Evolutionary conservation across 1,140 invertebrate species (phyloP), one percentile per base, ranked within the genome.

Genomic region (Grapholita molesta): DNA sequence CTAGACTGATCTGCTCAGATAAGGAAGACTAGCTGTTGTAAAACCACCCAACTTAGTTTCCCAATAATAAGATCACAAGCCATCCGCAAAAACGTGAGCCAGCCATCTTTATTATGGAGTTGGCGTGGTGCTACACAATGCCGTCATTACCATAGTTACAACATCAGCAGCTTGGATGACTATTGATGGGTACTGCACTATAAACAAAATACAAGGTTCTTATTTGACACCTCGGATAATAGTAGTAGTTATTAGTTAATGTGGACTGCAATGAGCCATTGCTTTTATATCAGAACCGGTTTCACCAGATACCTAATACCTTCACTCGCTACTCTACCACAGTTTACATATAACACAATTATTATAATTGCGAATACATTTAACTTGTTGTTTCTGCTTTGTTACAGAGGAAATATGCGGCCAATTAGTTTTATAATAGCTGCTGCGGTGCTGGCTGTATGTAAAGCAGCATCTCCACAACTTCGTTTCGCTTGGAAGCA

Each of bases 401-500:
- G 70, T 87, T 90, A 48, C 80, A 88, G 86, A 67, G 70, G 38
- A 21, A 84, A 74, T 67, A 92, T 92, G 91, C 84, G 75, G 76
- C 72, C 76, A 67, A 68, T 86, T 35, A 57, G 71, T 67, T 67
- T 91, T 28, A 65, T 88, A 33, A 75, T 86, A 38, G 80, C 76
- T 52, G 71, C 92, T 15, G 74, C 86, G 55, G 73, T 82, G 32
- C 70, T 77, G 24, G 67, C 82, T 32, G 66, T 74, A 48, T 84
- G 83, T 57, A 66, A 82, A 42, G 86, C 85, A 18, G 92, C 93
- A 0, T 96, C 95, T 94, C 95, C 95, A 24, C 87, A 95, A 70
- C 73, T 97, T 33, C 92, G 94, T 68, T 97, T 94, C 85, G 93
- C 93, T 61, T 96, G 95, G 94, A 95, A 95, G 68, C 85, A 94